These are phyloP conservation scores for Amyelois transitella DNA, from an alignment of 1,140 invertebrate species.

Conservation along the genomic window DNA sequence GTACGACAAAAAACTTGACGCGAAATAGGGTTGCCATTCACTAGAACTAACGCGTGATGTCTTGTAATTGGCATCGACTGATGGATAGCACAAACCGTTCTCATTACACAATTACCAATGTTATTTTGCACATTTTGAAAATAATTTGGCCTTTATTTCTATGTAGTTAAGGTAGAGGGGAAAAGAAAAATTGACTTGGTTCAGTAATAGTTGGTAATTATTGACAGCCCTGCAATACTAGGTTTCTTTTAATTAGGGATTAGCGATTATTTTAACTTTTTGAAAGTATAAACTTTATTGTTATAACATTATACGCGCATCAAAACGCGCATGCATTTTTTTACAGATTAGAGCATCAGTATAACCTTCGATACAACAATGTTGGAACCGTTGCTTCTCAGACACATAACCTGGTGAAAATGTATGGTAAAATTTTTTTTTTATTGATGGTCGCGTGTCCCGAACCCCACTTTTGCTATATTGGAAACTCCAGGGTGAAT, in stretches of 20 bases:
- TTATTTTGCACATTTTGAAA: background rate
- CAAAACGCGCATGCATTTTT: no score
- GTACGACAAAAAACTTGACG: background rate
- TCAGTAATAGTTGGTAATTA: background rate
- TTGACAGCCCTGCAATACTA: background rate
- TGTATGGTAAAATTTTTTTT: no score
- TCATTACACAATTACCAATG: conserved; percentile 3
- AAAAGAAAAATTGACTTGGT: background rate
- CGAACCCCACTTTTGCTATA: no score
- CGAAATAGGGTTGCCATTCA: background rate
- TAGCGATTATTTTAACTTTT: background rate
- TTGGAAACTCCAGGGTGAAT: no score
- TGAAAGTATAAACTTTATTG: background rate
- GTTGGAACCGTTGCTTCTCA: no score
- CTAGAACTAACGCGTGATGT: background rate
- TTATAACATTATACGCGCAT: no score
- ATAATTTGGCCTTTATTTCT: background rate
- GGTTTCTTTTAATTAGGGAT: background rate
- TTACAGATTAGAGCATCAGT: no score
- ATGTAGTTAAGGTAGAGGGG: background rate
- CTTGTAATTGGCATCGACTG: conserved; percentile 3
- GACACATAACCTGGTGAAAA: no score
- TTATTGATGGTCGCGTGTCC: no score
- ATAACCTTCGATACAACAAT: no score
- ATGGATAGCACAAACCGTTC: conserved; percentile 3